Conservation (phyloP, 2,113 vertebrate species). For the Emydocephalus ijimae region DNA sequence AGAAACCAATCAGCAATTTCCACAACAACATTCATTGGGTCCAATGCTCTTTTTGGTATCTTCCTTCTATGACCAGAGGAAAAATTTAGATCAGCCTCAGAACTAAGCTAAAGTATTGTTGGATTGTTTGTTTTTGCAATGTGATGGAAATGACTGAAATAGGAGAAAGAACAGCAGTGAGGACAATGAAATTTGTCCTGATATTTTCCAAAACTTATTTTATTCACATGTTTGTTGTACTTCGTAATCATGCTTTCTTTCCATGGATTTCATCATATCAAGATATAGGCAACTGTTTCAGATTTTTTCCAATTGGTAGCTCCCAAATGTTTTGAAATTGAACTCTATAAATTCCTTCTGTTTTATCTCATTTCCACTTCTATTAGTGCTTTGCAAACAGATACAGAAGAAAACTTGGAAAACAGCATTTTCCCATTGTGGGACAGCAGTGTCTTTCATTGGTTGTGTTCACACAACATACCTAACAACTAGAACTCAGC, state of each 20-base stretch:
- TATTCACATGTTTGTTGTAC: background rate
- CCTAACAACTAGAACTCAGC: background rate
- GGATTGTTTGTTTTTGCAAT: background rate
- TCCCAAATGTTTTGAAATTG: background rate
- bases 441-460: background rate
- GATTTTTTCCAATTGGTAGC: background rate
- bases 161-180: background rate
- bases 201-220: background rate
- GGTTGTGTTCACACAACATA: background rate
- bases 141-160: background rate
- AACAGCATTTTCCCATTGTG: background rate
- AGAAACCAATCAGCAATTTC: background rate
- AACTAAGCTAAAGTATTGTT: background rate
- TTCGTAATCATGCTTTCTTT: background rate
- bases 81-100: background rate
- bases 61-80: background rate
- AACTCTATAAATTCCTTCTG: background rate
- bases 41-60: background rate
- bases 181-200: background rate
- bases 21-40: background rate
- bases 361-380: background rate
- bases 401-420: background rate
- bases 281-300: background rate
- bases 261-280: background rate
- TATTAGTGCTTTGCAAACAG: background rate